A percentile compares a stretch with the other conserved stretches of the same genome.
Evolutionary conservation across 2,888 invertebrate genomes (phyloP).

Genomic region (Morpho helenor): DNA sequence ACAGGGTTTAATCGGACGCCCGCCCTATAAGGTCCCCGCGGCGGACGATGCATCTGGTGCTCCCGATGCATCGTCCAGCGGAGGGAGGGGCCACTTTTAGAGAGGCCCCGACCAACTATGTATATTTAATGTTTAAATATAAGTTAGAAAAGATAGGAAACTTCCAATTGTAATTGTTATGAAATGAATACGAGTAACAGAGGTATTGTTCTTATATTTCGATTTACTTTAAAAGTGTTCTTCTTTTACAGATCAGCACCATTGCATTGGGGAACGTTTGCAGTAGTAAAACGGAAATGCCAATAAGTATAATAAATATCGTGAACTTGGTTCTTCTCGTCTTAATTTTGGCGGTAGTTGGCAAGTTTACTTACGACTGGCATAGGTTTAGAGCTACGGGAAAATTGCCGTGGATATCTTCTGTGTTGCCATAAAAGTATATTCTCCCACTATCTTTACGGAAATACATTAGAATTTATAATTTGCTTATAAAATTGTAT

Average conservation of each 20-base stretch:
- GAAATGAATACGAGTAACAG: too few relatives aligned
- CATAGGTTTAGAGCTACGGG: constrained; percentile 89
- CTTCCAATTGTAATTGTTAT: too few relatives aligned
- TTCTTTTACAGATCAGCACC: constrained; percentile 81
- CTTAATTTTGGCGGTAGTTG: constrained; percentile 84
- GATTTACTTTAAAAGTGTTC: background rate
- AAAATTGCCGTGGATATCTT: constrained; percentile 90
- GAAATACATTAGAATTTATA: background rate
- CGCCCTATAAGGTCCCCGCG: too few relatives aligned
- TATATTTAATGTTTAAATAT: too few relatives aligned
- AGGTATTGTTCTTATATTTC: too few relatives aligned
- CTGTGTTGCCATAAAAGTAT: constrained; percentile 81
- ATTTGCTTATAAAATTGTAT: background rate
- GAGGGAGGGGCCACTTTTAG: too few relatives aligned
- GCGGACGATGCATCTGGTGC: too few relatives aligned
- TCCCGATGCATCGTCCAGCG: too few relatives aligned
- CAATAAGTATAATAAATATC: constrained; percentile 85
- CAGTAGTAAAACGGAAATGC: constrained; percentile 60
- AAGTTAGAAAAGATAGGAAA: too few relatives aligned
- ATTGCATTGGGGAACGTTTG: constrained; percentile 86
- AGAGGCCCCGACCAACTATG: too few relatives aligned
- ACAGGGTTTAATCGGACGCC: too few relatives aligned
- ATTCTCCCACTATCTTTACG: background rate
- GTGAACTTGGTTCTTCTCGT: constrained; percentile 84
- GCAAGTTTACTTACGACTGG: constrained; percentile 89